Conservation (phyloP, 2,888 invertebrate genomes). For the Dolichopus griseipennis region DNA sequence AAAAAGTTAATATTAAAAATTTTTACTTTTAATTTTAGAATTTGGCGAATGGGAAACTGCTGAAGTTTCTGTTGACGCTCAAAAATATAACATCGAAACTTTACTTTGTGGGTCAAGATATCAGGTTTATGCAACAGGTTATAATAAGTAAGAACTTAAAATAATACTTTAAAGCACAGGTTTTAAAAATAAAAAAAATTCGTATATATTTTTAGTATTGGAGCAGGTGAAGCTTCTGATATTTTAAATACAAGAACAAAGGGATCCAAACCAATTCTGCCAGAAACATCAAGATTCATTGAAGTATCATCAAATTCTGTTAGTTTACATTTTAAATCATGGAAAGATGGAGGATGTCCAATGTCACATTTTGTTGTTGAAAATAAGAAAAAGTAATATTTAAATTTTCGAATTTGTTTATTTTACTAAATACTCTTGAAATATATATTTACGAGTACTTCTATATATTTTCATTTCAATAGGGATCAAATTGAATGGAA, state of each 20-base stretch:
- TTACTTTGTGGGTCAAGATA: slow-evolving; percentile 88
- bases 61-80: slow-evolving; percentile 67
- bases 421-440: slow-evolving; percentile 13
- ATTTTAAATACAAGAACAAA: slow-evolving; percentile 82
- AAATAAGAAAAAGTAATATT: slow-evolving; percentile 75
- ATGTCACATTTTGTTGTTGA: slow-evolving; percentile 93
- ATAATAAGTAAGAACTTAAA: slow-evolving; percentile 61
- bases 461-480: slow-evolving; percentile 19
- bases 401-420: slow-evolving; percentile 9
- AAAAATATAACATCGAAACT: slow-evolving; percentile 77
- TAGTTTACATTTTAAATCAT: slow-evolving; percentile 81
- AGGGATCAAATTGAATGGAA: slow-evolving; percentile 85
- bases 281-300: slow-evolving; percentile 82
- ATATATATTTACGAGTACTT: slow-evolving; percentile 16
- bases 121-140: slow-evolving; percentile 86
- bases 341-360: slow-evolving; percentile 92
- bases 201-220: slow-evolving; percentile 55
- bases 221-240: slow-evolving; percentile 84
- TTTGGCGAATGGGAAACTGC: slow-evolving; percentile 90
- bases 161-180: not conserved
- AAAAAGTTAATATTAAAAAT: too few species aligned
- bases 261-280: slow-evolving; percentile 87
- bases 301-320: slow-evolving; percentile 90
- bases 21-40: slow-evolving; percentile 44
- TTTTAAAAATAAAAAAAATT: not conserved